Evolutionary conservation across 2,113 vertebrate genomes (phyloP).

Genomic region (Paralichthys olivaceus): DNA sequence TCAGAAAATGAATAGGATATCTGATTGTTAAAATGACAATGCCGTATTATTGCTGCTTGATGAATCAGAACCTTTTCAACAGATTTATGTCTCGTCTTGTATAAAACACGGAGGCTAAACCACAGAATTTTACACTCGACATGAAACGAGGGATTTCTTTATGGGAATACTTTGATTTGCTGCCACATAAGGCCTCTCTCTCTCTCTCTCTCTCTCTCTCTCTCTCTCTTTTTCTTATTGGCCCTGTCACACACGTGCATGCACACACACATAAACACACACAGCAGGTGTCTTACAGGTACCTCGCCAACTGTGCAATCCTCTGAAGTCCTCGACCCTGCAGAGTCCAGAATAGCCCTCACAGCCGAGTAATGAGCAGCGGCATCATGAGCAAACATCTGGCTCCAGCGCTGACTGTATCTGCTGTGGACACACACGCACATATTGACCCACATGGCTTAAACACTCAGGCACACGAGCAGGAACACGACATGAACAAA

Average conservation of each 20-base stretch:
- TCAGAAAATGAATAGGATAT: slow-evolving; percentile 31
- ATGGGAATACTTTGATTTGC: slow-evolving; percentile 18
- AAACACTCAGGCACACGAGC: not conserved
- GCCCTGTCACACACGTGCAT: not conserved
- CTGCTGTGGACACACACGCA: slow-evolving; percentile 1
- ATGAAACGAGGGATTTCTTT: slow-evolving; percentile 16
- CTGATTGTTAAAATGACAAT: slow-evolving; percentile 36
- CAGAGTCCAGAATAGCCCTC: slow-evolving; percentile 53
- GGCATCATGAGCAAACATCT: slow-evolving; percentile 54
- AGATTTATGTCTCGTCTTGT: not conserved
- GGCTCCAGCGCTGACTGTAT: slow-evolving; percentile 51
- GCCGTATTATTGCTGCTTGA: slow-evolving; percentile 17
- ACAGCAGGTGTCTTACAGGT: slow-evolving; percentile 6
- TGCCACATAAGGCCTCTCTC: not conserved
- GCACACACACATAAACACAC: not conserved
- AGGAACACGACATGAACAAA: not conserved
- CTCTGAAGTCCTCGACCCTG: slow-evolving; percentile 39
- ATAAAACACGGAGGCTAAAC: not conserved
- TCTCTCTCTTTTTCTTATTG: not conserved
- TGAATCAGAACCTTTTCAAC: slow-evolving; percentile 21
- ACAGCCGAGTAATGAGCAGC: slow-evolving; percentile 64
- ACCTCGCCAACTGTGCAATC: slow-evolving; percentile 47
- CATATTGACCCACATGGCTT: not conserved
- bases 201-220: too few relatives aligned
- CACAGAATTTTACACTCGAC: slow-evolving; percentile 5